Base-by-base conservation (phyloP, 92 coral and sea anemone species). In the Palythoa caribaeorum region DNA sequence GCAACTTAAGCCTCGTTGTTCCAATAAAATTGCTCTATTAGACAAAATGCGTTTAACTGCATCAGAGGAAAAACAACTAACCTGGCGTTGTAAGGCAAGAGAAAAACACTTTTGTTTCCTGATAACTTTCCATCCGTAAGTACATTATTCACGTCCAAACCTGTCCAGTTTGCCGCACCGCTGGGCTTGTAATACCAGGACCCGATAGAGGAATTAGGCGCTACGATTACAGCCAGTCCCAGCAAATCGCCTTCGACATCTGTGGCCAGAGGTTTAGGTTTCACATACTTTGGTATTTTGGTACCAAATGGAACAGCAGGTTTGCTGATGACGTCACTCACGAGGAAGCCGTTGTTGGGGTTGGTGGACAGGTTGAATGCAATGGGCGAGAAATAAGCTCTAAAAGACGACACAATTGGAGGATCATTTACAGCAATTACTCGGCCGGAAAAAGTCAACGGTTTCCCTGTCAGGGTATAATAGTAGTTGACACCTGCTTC, bases 391-490 rank as follows among this genome's bases (percentile, higher is more conserved):
- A 94, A 75, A 55, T 36, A 78, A 0, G 87, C 89, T 55, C 66
- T 73, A 73, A 51, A 69, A 8, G 86, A 76, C 21, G 83, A 62
- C 54, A 90, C 52, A 6, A 51, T 53, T 1, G 97, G 97, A 12
- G 53, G 89, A 71, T 94, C 95, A 72, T 94, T 94, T 57, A 87
- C 85, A 0, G 93, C 80, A 16, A 86, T 48, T 28, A 93, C 96
- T 57, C 68, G 71, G 3, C 87, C 92, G 14, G 17, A 8, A 55
- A 90, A 85, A 1, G 48, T 35, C 51, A 73, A 40, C 5, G 60
- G 71, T 6, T 66, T 3, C 12, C 60, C 86, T 36, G 68, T 28
- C 12, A 77, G 21, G 28, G 20, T 1, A 21, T 54, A 77, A 3
- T 54, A 6, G 11, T 54, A 77, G 9, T 54, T 38, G 13, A 21